phyloP scores from a whole-genome alignment of 1,140 invertebrate genomes.

The Helicorthomorpha holstii region DNA sequence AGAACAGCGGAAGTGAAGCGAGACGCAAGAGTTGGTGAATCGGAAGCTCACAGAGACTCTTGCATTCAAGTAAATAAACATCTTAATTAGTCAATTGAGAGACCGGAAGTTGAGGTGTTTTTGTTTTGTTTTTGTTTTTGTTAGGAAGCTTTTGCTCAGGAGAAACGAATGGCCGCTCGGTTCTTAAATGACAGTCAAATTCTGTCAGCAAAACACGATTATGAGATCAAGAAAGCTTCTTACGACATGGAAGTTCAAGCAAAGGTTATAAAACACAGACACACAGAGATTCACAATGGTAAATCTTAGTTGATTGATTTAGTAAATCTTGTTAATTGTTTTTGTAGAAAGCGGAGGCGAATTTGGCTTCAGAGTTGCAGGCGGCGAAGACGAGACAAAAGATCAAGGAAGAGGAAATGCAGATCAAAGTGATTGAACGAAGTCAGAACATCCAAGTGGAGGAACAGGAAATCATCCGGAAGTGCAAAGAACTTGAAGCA shows the following conservation, averaged over 20 bases:
- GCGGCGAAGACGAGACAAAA: conserved; percentile 32
- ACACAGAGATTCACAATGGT: too few relatives aligned
- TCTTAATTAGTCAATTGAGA: not conserved
- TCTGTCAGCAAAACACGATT: conserved; percentile 86
- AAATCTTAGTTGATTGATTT: too few relatives aligned
- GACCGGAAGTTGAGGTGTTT: not conserved
- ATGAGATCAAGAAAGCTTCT: conserved; percentile 89
- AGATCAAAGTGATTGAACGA: conserved; percentile 28
- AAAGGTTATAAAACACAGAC: too few relatives aligned
- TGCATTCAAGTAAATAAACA: conserved; percentile 49
- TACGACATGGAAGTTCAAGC: conserved; percentile 95
- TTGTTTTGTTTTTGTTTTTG: not conserved
- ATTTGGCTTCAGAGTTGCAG: conserved; percentile 30
- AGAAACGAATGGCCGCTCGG: conserved; percentile 72
- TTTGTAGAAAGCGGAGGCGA: conserved; percentile 28
- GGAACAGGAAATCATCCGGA: conserved; percentile 21
- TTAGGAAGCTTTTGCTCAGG: conserved; percentile 72
- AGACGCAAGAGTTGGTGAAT: conserved; percentile 89
- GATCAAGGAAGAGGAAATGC: conserved; percentile 34
- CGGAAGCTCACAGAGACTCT: conserved; percentile 77
- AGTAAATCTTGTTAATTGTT: conserved; percentile 27
- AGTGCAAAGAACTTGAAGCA: conserved; percentile 26
- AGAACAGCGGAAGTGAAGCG: conserved; percentile 91
- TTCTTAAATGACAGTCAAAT: conserved; percentile 86
- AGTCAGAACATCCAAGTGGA: conserved; percentile 27